A percentile compares a stretch with the other conserved stretches of the same genome.
Conservation (phyloP, 2,113 vertebrate genomes). For the Plecotus auritus region DNA sequence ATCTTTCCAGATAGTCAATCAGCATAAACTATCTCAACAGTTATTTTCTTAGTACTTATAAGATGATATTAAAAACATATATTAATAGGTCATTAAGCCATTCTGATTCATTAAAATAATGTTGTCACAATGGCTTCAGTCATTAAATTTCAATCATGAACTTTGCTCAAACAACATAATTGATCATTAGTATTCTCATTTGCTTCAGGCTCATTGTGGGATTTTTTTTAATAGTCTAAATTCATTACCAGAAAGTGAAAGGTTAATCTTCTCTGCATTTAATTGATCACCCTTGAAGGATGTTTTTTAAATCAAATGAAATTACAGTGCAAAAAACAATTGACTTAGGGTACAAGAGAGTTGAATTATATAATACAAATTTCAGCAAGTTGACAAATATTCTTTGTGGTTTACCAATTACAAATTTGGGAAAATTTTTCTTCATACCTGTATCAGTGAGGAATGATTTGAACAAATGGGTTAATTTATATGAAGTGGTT, state of each 20-base stretch:
- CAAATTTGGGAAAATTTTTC: background rate
- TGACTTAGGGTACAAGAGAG: background rate
- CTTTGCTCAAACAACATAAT: constrained; percentile 55
- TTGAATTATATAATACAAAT: background rate
- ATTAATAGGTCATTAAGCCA: constrained; percentile 42
- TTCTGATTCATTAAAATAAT: constrained; percentile 38
- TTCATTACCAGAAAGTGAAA: constrained; percentile 53
- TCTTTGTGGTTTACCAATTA: background rate
- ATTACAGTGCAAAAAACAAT: background rate
- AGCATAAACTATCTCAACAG: background rate
- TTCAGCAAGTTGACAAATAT: background rate
- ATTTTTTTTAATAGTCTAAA: background rate
- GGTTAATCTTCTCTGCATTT: constrained; percentile 45
- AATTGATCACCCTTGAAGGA: background rate
- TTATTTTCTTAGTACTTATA: constrained; percentile 34
- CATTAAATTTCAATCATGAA: constrained; percentile 57
- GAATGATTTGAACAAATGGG: background rate
- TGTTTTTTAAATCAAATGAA: background rate
- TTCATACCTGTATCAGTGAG: background rate
- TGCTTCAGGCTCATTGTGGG: constrained; percentile 11
- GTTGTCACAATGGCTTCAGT: constrained; percentile 31
- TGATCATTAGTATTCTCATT: constrained; percentile 54
- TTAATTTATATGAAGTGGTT: constrained; percentile 10
- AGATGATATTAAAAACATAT: constrained; percentile 11
- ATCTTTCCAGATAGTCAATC: constrained; percentile 9